phyloP scores from a whole-genome alignment of 2,113 vertebrate genomes.

The Climacteris rufus region DNA sequence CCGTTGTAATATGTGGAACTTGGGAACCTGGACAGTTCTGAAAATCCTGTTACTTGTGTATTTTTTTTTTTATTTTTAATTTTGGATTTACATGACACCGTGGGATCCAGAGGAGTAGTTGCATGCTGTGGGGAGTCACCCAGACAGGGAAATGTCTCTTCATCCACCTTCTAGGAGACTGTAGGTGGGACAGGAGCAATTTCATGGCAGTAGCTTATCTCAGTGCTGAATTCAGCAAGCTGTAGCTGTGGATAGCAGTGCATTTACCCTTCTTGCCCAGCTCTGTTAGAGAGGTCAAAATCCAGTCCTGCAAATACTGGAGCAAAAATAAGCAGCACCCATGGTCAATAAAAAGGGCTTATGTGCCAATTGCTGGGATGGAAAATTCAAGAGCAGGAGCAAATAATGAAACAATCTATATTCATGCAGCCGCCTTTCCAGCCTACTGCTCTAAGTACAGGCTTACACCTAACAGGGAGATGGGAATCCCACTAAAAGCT shows the following conservation, averaged over 20 bases:
- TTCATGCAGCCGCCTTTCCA: constrained; percentile 41
- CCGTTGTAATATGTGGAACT: not conserved
- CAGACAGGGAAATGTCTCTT: not conserved
- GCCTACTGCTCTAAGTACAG: not conserved
- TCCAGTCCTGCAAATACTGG: not conserved
- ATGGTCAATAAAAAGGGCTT: constrained; percentile 37
- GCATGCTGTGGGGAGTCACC: not conserved
- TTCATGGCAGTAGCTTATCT: not conserved
- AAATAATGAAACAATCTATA: constrained; percentile 60
- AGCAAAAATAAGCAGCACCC: constrained; percentile 21
- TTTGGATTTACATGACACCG: not conserved
- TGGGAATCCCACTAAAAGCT: constrained; percentile 35
- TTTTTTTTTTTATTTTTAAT: not conserved
- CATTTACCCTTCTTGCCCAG: not conserved
- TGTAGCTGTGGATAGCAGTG: not conserved
- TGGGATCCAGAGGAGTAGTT: not conserved
- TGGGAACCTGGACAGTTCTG: not conserved
- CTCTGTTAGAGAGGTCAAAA: not conserved
- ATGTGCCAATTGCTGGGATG: constrained; percentile 34
- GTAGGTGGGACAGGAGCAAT: not conserved
- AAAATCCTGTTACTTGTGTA: not conserved
- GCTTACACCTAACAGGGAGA: not conserved
- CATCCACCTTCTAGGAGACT: not conserved
- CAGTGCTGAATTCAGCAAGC: not conserved
- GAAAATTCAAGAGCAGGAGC: constrained; percentile 49